Evolutionary conservation across 2,797 vertebrate species (phyloP).

Genomic region (Syngnathus acus): DNA sequence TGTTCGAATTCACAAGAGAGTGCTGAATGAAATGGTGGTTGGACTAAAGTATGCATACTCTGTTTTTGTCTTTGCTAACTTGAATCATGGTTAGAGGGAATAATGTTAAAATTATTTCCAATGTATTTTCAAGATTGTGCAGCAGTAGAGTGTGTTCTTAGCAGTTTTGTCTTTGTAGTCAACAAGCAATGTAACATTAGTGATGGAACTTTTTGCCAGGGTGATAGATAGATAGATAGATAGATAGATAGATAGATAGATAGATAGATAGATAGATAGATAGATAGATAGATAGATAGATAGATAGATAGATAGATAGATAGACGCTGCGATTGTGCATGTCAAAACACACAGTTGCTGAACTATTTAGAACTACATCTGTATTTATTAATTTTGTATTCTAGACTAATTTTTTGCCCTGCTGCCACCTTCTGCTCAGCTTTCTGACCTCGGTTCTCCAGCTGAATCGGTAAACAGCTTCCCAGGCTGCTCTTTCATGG

Average conservation of each 20-base stretch:
- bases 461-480: conserved; percentile 72
- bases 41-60: too few species aligned
- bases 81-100: background rate
- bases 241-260: too few species aligned
- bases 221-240: too few species aligned
- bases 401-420: too few species aligned
- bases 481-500: conserved; percentile 71
- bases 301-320: too few species aligned
- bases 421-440: conserved; percentile 47
- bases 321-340: background rate
- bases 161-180: background rate
- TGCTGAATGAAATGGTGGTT: background rate
- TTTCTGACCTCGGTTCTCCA: conserved; percentile 79
- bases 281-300: too few species aligned
- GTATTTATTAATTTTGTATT: background rate
- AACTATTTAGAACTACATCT: background rate
- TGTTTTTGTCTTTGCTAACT: too few species aligned
- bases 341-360: background rate
- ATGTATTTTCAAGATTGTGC: background rate
- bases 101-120: background rate
- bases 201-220: too few species aligned
- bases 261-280: too few species aligned
- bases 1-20: background rate
- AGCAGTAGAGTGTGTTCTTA: background rate
- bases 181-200: background rate